Base-by-base conservation (phyloP, 2,797 vertebrate genomes). In the Tenualosa thibaudeaui region DNA sequence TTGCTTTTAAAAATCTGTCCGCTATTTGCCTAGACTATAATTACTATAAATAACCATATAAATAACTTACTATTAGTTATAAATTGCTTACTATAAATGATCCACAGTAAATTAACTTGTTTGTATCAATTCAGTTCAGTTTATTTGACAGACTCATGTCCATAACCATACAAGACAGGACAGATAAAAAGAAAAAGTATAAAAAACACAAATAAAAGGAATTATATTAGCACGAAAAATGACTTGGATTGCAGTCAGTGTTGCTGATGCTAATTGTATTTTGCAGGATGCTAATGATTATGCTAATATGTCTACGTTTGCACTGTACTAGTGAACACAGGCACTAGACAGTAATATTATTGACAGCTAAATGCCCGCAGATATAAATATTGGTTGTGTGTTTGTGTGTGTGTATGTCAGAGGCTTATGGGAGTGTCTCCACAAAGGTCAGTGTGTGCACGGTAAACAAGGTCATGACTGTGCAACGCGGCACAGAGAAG, bases 381-480 rank as follows among this genome's bases (percentile, higher is more conserved):
- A 78, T 46, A 17, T 46, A 37, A 19, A 46, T 78, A 46, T 78
- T 78, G 37, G 71, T 46, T 78, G 26, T 19, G 71, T 78, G 71
- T 78, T 40, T 75, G 3, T 75, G 68, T 22, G 71, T 78, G 68
- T 75, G 71, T 78, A 40, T 78, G 17, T 78, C 8, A 26, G 26
- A 7, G 40, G 71, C 15, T 43, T 46, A 78, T 46, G 15, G 43
- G 37, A 37, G 62, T 37, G 37, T 78, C 71, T 78, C 15, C 71
- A 46, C 71, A 78, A 78, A 78, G 71, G 71, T 78, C 71, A 78
- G 71, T 46, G 71, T 78, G 71, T 43, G 17, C 17, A 19, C 40
- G 8, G 71, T 78, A 78, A 78, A 78, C 71, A 78, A 78, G 71
- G 71, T 78, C 40, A 46, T 78, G 71, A 7, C 71, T 78, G 37